Conservation (phyloP, 2,797 vertebrate species). For the Oophaga sylvatica region DNA sequence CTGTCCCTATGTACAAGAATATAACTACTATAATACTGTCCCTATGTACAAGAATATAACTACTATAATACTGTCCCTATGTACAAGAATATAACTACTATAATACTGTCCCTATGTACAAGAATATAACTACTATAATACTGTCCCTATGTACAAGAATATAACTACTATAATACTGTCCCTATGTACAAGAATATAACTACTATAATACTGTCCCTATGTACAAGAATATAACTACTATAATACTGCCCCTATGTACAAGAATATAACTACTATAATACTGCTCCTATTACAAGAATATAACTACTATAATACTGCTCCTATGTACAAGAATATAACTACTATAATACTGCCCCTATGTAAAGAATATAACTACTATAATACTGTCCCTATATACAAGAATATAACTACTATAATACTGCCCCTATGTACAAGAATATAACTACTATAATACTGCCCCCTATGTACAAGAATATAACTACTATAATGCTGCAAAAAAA, state of each 20-base stretch:
- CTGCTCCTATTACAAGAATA: conserved; percentile 14
- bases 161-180: conserved; percentile 9
- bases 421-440: not conserved
- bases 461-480: not conserved
- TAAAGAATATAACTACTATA: conserved; percentile 26
- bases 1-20: not conserved
- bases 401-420: no score
- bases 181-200: conserved; percentile 5
- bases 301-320: conserved; percentile 22
- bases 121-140: conserved; percentile 15
- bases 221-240: conserved; percentile 6
- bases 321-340: conserved; percentile 14
- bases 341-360: conserved; percentile 8
- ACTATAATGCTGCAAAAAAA: not conserved
- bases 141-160: conserved; percentile 10
- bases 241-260: conserved; percentile 8
- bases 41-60: not conserved
- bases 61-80: not conserved
- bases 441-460: not conserved
- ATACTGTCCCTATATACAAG: not conserved
- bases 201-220: not conserved
- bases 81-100: conserved; percentile 10
- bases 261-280: conserved; percentile 22
- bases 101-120: not conserved
- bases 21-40: conserved; percentile 3